Percentiles rank a stretch among this genome's conserved stretches.
Conservation (phyloP, 2,888 invertebrate species). For the Matsumyia berberina region DNA sequence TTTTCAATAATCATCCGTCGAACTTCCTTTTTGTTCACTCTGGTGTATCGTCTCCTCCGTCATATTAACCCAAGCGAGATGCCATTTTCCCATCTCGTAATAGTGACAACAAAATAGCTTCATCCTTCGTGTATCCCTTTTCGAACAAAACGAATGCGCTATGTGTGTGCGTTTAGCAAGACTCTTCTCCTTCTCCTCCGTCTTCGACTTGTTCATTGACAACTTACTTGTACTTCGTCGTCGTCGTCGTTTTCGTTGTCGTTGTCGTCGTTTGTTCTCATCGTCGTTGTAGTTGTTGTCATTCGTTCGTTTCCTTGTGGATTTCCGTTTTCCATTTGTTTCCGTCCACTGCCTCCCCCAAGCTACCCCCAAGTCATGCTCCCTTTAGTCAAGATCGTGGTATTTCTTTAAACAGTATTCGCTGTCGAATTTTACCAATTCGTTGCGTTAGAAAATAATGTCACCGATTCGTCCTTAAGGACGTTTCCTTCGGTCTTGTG, state of each 20-base stretch:
- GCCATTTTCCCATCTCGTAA: slow-evolving; percentile 41
- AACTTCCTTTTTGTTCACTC: slow-evolving; percentile 41
- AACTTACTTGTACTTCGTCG: slow-evolving; percentile 47
- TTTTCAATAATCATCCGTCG: slow-evolving; percentile 67
- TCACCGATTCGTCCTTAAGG: slow-evolving; percentile 37
- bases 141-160: slow-evolving; percentile 7
- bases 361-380: not conserved
- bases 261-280: no score
- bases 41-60: not conserved
- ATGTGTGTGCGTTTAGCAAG: not conserved
- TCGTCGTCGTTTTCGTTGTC: not conserved
- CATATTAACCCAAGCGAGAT: slow-evolving; percentile 27
- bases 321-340: slow-evolving; percentile 33
- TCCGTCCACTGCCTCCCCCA: slow-evolving; percentile 1
- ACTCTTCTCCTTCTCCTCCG: slow-evolving; percentile 11
- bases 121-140: slow-evolving; percentile 26
- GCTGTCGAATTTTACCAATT: slow-evolving; percentile 41
- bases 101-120: slow-evolving; percentile 57
- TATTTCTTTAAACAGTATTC: slow-evolving; percentile 16
- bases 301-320: slow-evolving; percentile 36
- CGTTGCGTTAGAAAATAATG: slow-evolving; percentile 47
- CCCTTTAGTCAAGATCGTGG: not conserved
- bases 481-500: slow-evolving; percentile 17
- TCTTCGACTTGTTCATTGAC: slow-evolving; percentile 53
- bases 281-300: slow-evolving; percentile 21